A percentile compares a stretch with the other conserved stretches of the same genome.
Conservation (phyloP, 1,140 invertebrate genomes). For the Phthorimaea operculella region DNA sequence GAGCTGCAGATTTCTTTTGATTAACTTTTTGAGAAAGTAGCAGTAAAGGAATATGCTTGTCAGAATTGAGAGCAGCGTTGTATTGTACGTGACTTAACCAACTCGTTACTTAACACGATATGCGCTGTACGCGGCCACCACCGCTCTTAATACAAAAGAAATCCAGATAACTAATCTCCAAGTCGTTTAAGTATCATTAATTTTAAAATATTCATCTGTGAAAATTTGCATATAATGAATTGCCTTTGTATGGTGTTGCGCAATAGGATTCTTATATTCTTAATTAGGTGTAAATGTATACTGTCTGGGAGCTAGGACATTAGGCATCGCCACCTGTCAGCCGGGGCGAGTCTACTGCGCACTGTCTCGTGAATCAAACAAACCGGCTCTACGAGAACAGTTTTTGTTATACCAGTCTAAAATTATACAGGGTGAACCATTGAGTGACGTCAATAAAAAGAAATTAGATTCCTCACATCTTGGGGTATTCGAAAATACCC, state of each 20-base stretch:
- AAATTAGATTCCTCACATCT: too few species aligned
- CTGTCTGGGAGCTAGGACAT: constrained; percentile 3
- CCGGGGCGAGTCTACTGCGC: neutral
- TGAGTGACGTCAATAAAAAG: too few species aligned
- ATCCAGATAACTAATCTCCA: constrained; percentile 36
- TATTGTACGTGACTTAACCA: constrained; percentile 55
- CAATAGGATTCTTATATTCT: constrained; percentile 21
- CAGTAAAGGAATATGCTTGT: too few species aligned
- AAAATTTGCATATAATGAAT: constrained; percentile 51
- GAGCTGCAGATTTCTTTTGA: too few species aligned
- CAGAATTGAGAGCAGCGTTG: constrained; percentile 13
- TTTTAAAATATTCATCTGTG: constrained; percentile 48
- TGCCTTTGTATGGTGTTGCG: constrained; percentile 37
- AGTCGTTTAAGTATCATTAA: constrained; percentile 50
- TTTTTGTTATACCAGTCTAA: neutral
- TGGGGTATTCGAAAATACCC: too few species aligned
- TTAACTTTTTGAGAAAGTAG: too few species aligned
- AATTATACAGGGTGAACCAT: too few species aligned
- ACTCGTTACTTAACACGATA: constrained; percentile 44
- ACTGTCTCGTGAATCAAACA: neutral
- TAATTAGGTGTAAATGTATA: constrained; percentile 5
- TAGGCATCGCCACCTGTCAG: neutral
- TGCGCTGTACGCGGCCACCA: constrained; percentile 28
- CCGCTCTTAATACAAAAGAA: constrained; percentile 51
- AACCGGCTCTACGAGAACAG: neutral